A percentile compares a stretch with the other conserved stretches of the same genome.
phyloP scores from a whole-genome alignment of 2,113 vertebrate genomes.

The Poeciliopsis occidentalis region DNA sequence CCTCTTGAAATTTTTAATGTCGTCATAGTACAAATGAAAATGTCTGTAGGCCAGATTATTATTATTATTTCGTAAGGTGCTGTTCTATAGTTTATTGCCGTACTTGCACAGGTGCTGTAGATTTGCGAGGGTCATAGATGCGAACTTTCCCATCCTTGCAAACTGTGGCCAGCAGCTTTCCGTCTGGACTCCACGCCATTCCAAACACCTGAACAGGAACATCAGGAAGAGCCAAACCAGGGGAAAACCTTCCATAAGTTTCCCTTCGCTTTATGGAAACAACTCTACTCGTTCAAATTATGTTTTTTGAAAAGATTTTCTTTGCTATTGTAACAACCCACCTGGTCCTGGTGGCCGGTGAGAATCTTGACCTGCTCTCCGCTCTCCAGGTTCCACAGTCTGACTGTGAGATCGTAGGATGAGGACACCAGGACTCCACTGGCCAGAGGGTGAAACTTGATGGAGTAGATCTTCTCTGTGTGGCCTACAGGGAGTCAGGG shows the following conservation, averaged over 20 bases:
- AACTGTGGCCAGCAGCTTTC: slow-evolving; percentile 88
- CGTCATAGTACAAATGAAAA: neutral
- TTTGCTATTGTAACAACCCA: slow-evolving; percentile 50
- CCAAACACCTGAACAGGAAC: slow-evolving; percentile 85
- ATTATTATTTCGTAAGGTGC: neutral
- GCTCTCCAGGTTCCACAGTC: slow-evolving; percentile 86
- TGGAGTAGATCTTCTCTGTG: slow-evolving; percentile 95
- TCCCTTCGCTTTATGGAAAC: neutral
- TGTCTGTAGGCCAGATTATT: neutral
- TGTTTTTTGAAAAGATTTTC: neutral
- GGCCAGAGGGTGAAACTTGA: slow-evolving; percentile 90
- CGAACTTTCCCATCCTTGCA: slow-evolving; percentile 90
- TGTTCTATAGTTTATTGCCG: neutral
- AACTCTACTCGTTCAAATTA: neutral
- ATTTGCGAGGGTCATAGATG: slow-evolving; percentile 86
- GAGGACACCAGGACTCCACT: slow-evolving; percentile 88
- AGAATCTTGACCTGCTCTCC: slow-evolving; percentile 80
- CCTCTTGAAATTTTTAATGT: neutral
- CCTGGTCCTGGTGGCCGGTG: slow-evolving; percentile 91
- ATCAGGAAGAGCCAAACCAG: neutral
- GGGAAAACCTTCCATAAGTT: neutral
- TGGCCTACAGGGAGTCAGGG: slow-evolving; percentile 79
- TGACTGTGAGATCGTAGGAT: slow-evolving; percentile 90
- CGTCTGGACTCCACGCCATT: slow-evolving; percentile 91
- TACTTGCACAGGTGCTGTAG: slow-evolving; percentile 82